Evolutionary conservation across 2,888 invertebrate genomes (phyloP).

Genomic region (Epinotia brunnichana): DNA sequence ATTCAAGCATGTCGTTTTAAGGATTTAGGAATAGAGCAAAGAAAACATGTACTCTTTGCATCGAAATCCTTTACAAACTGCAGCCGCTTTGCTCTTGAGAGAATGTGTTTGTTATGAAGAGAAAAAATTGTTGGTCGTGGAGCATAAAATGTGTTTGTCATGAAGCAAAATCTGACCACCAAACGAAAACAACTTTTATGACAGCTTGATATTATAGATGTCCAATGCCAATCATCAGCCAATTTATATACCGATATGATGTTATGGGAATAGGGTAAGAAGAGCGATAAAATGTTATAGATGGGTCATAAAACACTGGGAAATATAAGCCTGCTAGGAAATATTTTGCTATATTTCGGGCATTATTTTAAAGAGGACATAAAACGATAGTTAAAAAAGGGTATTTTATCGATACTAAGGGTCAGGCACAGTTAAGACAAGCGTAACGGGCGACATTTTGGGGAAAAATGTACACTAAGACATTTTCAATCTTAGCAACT

Average conservation of each 20-base stretch:
- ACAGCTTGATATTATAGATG: not conserved
- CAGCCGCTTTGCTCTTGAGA: too few relatives aligned
- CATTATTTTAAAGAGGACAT: constrained; percentile 22
- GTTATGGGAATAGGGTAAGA: constrained; percentile 25
- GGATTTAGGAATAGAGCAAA: too few relatives aligned
- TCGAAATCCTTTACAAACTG: too few relatives aligned
- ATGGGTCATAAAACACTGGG: constrained; percentile 26
- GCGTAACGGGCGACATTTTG: not conserved
- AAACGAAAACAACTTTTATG: constrained; percentile 7
- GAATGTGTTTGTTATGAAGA: too few relatives aligned
- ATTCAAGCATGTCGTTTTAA: too few relatives aligned
- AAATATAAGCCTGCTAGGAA: constrained; percentile 33
- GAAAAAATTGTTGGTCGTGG: too few relatives aligned
- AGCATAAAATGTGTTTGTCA: not conserved
- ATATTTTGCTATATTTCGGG: constrained; percentile 35
- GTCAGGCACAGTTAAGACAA: not conserved
- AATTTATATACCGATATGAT: constrained; percentile 28
- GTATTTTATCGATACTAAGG: constrained; percentile 31
- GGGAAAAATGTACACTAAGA: not conserved
- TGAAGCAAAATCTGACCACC: not conserved
- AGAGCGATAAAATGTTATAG: constrained; percentile 32
- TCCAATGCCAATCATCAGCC: constrained; percentile 26
- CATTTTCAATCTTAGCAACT: too few relatives aligned
- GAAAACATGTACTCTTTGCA: too few relatives aligned
- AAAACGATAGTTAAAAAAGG: constrained; percentile 40